Conservation (phyloP, 2,113 vertebrate genomes). For the Ailurus styani region DNA sequence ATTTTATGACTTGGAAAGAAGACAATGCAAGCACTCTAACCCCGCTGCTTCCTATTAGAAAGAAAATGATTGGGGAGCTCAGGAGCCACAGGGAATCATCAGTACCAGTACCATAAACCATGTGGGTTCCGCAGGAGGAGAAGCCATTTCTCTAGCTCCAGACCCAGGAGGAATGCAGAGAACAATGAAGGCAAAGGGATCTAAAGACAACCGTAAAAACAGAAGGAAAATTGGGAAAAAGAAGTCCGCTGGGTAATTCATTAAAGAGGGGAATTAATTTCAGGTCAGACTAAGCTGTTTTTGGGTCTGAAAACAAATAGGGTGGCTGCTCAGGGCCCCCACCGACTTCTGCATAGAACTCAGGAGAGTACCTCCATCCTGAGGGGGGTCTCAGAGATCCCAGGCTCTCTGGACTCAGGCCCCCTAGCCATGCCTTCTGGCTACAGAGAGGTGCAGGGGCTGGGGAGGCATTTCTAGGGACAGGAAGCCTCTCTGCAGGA, state of each 20-base stretch:
- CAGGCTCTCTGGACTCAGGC: neutral
- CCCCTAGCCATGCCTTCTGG: neutral
- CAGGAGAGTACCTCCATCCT: neutral
- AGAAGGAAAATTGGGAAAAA: constrained; percentile 10
- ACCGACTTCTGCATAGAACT: neutral
- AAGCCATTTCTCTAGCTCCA: constrained; percentile 6
- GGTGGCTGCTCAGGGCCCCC: neutral
- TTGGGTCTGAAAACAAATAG: neutral
- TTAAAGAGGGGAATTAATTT: constrained; percentile 52
- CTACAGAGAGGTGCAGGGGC: neutral
- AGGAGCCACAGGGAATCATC: neutral
- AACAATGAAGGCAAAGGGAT: neutral
- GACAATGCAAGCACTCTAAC: neutral
- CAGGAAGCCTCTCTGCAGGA: neutral
- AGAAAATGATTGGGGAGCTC: neutral
- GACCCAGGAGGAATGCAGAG: neutral
- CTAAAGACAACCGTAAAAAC: constrained; percentile 32
- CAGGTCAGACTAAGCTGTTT: neutral
- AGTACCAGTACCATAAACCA: neutral
- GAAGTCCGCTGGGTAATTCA: neutral
- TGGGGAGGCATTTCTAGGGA: neutral
- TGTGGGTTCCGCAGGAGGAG: neutral
- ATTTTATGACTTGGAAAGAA: constrained; percentile 42
- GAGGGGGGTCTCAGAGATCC: neutral
- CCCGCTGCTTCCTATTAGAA: constrained; percentile 45